Conservation (phyloP, 2,888 invertebrate genomes). For the Lamellibrachia satsuma region DNA sequence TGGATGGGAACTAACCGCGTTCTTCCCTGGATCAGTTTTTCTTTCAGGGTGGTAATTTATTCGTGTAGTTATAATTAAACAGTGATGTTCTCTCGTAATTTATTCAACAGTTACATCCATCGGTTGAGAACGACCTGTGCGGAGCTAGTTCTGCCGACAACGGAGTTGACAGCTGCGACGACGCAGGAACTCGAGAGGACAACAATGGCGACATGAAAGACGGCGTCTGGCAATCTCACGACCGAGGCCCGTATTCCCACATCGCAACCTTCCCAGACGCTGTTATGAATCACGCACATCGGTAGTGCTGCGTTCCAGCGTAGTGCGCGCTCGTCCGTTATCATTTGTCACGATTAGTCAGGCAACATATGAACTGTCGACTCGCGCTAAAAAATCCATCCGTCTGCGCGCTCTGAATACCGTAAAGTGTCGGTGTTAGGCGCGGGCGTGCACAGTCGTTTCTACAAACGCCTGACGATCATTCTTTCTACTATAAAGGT, state of each 20-base stretch:
- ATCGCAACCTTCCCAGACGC: neutral
- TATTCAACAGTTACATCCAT: neutral
- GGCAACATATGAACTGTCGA: constrained; percentile 17
- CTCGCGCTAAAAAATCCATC: neutral
- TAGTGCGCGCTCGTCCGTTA: neutral
- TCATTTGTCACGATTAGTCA: constrained; percentile 17
- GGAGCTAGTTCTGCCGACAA: neutral
- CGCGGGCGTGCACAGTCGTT: neutral
- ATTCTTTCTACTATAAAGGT: neutral
- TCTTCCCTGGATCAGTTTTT: no score
- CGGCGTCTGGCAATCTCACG: neutral
- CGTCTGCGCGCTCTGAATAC: neutral
- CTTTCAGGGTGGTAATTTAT: neutral
- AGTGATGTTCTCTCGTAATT: neutral
- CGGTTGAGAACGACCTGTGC: neutral
- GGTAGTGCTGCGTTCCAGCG: neutral
- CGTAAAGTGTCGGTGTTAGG: constrained; percentile 17
- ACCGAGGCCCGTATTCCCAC: neutral
- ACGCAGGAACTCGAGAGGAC: neutral
- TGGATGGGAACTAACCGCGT: no score
- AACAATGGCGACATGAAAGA: neutral
- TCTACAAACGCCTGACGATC: neutral
- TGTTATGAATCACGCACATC: neutral
- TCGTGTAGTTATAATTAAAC: neutral
- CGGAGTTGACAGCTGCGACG: neutral